Evolutionary conservation across 2,888 invertebrate genomes (phyloP).

Genomic region (Tipula unca): DNA sequence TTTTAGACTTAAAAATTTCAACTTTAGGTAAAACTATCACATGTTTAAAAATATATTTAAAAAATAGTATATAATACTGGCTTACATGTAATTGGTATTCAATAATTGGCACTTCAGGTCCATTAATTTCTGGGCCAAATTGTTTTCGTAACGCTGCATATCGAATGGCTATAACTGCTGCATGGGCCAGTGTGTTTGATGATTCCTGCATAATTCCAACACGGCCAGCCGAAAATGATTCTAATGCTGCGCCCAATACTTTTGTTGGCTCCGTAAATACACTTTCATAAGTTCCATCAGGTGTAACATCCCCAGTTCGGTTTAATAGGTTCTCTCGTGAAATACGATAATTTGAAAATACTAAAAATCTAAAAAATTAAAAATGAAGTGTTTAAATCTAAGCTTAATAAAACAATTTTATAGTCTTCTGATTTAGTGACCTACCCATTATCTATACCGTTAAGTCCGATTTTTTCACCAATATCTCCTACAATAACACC

Average conservation of each 20-base stretch:
- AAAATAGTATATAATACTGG: constrained; percentile 18
- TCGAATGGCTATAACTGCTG: constrained; percentile 63
- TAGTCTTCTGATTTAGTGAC: constrained; percentile 26
- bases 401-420: background rate
- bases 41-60: background rate
- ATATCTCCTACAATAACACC: constrained; percentile 86
- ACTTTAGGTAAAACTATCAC: too few relatives aligned
- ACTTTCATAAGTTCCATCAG: constrained; percentile 79
- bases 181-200: constrained; percentile 48
- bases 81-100: constrained; percentile 71
- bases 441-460: constrained; percentile 89
- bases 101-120: constrained; percentile 61
- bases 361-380: constrained; percentile 56
- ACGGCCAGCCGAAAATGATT: constrained; percentile 77
- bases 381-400: background rate
- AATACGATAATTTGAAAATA: constrained; percentile 81
- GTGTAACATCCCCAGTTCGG: constrained; percentile 79
- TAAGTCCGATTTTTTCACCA: constrained; percentile 85
- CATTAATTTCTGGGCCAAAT: constrained; percentile 57
- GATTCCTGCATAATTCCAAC: constrained; percentile 56
- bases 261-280: constrained; percentile 83
- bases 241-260: constrained; percentile 75
- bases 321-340: constrained; percentile 78
- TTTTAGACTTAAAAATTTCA: too few relatives aligned
- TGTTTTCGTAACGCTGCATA: constrained; percentile 72